Conservation (phyloP, 2,888 invertebrate species). For the Amphipyra tragopoginis region DNA sequence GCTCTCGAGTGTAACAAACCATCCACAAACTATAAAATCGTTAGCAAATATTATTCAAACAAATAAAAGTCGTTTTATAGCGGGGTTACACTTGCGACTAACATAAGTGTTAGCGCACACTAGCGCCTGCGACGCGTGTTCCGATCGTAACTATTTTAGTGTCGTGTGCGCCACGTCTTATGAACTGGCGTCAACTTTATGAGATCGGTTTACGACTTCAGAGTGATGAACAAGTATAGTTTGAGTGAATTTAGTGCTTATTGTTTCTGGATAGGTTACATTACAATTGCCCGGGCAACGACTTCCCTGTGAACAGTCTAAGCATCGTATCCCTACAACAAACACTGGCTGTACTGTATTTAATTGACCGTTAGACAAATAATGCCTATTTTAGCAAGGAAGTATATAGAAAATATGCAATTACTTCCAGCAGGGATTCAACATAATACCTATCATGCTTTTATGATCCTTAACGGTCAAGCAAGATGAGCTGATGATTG, state of each 20-base stretch:
- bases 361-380: too few relatives aligned
- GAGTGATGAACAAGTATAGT: slow-evolving; percentile 13
- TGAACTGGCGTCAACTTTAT: slow-evolving; percentile 29
- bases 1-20: neutral
- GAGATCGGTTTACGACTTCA: slow-evolving; percentile 31
- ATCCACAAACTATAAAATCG: slow-evolving; percentile 21
- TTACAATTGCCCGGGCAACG: too few relatives aligned
- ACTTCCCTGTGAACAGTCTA: too few relatives aligned
- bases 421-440: too few relatives aligned
- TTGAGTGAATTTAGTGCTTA: slow-evolving; percentile 6
- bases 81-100: neutral
- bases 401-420: too few relatives aligned
- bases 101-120: slow-evolving; percentile 17
- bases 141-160: slow-evolving; percentile 44
- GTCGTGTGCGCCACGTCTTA: slow-evolving; percentile 33
- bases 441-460: too few relatives aligned
- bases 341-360: too few relatives aligned
- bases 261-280: neutral
- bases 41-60: slow-evolving; percentile 11
- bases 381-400: too few relatives aligned
- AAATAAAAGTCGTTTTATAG: slow-evolving; percentile 28
- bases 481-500: too few relatives aligned
- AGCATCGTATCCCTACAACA: too few relatives aligned
- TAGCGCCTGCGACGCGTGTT: slow-evolving; percentile 36
- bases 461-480: too few relatives aligned